Percentiles rank a stretch among this genome's conserved stretches.
Conservation (phyloP, 2,888 invertebrate genomes). For the Macrosoma leucophasiata region DNA sequence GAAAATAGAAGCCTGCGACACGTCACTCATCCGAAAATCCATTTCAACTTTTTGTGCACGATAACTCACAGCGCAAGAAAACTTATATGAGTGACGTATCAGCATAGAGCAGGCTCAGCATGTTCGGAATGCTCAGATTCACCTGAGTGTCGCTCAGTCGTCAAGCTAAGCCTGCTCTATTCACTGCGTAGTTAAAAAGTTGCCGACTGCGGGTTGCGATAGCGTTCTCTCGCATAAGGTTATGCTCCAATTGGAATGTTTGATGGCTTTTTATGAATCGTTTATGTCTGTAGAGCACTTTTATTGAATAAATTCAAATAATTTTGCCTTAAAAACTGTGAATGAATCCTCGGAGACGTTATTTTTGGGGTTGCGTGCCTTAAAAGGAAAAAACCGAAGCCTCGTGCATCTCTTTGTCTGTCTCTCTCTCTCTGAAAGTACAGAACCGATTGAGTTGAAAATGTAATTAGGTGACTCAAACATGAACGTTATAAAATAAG, state of each 20-base stretch:
- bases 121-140: constrained; percentile 43
- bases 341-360: constrained; percentile 1
- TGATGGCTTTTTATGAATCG: too few relatives aligned
- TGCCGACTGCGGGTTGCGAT: constrained; percentile 53
- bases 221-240: constrained; percentile 34
- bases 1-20: constrained; percentile 21
- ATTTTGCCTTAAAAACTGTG: constrained; percentile 4
- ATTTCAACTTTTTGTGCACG: constrained; percentile 37
- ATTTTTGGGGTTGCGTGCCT: neutral
- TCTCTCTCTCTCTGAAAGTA: too few relatives aligned
- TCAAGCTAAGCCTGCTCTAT: constrained; percentile 49
- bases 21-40: constrained; percentile 15
- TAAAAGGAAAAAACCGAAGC: neutral
- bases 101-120: constrained; percentile 46
- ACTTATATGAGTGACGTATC: constrained; percentile 69
- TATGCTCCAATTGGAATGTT: constrained; percentile 20
- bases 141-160: constrained; percentile 48
- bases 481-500: too few relatives aligned
- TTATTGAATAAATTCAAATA: constrained; percentile 9
- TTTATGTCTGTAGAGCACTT: constrained; percentile 18
- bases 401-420: too few relatives aligned
- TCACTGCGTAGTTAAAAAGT: constrained; percentile 53
- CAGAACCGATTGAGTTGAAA: too few relatives aligned
- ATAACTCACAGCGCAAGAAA: constrained; percentile 47
- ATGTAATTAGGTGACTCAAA: too few relatives aligned